These are phyloP conservation scores for Hermodice carunculata DNA, from an alignment of 2,888 invertebrate genomes.

Conservation along the genomic window DNA sequence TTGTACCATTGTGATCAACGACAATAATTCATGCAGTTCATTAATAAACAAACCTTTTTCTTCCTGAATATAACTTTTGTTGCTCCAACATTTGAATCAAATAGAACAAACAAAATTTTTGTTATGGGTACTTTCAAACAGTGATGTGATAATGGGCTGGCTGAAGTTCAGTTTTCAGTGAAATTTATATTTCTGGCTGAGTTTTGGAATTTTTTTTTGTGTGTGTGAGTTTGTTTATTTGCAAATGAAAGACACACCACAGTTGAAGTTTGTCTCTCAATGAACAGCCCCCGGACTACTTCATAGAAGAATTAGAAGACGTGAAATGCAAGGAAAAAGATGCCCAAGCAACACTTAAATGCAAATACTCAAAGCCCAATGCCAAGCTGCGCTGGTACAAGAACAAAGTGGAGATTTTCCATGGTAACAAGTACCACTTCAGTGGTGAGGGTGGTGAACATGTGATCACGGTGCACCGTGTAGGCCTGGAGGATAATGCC, in stretches of 20 bases:
- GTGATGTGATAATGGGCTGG: background rate
- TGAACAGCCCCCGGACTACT: slow-evolving; percentile 70
- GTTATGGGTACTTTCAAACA: background rate
- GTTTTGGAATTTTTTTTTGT: no score
- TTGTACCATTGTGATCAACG: background rate
- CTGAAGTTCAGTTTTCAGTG: background rate
- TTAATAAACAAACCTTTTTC: background rate
- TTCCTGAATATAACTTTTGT: background rate
- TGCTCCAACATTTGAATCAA: background rate
- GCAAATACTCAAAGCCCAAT: slow-evolving; percentile 96
- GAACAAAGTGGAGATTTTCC: slow-evolving; percentile 87
- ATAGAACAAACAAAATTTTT: background rate
- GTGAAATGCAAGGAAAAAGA: slow-evolving; percentile 97
- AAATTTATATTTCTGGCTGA: background rate
- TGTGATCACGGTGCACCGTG: slow-evolving; percentile 88
- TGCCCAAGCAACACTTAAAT: slow-evolving; percentile 93
- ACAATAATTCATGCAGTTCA: background rate
- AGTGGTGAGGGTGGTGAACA: slow-evolving; percentile 89
- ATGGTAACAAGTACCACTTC: slow-evolving; percentile 96
- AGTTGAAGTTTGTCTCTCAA: no score
- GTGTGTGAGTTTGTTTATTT: no score
- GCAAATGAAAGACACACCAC: no score
- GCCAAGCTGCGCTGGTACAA: slow-evolving; percentile 71
- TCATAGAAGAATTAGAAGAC: slow-evolving; percentile 94
- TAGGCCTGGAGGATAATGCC: slow-evolving; percentile 96